Evolutionary conservation across 2,797 vertebrate species (phyloP), one percentile per base, ranked within the genome.

Genomic region (Capromys pilorides): DNA sequence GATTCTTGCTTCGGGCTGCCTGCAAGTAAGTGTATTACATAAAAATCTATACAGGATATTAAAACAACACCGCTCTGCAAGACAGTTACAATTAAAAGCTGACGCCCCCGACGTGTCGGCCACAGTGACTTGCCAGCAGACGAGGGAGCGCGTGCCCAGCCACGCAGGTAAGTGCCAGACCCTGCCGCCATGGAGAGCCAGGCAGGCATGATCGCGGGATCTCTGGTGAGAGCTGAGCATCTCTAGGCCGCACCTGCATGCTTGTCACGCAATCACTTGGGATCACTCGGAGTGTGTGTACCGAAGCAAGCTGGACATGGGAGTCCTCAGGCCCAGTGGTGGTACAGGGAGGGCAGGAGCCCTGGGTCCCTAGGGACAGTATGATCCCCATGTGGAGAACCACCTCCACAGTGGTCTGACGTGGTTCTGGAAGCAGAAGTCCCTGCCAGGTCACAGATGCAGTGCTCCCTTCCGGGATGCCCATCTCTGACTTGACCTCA

Each of bases 21-120:
- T 99, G 99, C 99, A 98, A 99, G 99, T 99, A 99, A 99, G 99
- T 99, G 99, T 99, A 99, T 99, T 99, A 99, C 99, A 99, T 99
- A 99, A 99, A 99, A 99, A 99, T 99, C 99, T 99, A 99, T 99
- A 99, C 99, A 99, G 99, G 99, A 99, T 99, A 99, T 99, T 99
- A 99, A 99, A 99, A 99, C 99, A 99, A 99, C 99, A 99, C 98
- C 97, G 98, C 99, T 99, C 99, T 99, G 99, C 98, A 99, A 99
- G 99, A 99, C 99, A 99, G 99, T 99, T 99, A 99, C 99, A 99
- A 99, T 99, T 99, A 99, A 99, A 99, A 99, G 99, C 99, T 99
- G 99, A 99, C 99, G 99, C 99, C 98, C 87, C 97, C 98, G 98
- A 98, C 98, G 98, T 98, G 98, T 98, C 97, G 98, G 98, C 98